Evolutionary conservation across 2,113 vertebrate genomes (phyloP).

Genomic region (Sciurus niger): DNA sequence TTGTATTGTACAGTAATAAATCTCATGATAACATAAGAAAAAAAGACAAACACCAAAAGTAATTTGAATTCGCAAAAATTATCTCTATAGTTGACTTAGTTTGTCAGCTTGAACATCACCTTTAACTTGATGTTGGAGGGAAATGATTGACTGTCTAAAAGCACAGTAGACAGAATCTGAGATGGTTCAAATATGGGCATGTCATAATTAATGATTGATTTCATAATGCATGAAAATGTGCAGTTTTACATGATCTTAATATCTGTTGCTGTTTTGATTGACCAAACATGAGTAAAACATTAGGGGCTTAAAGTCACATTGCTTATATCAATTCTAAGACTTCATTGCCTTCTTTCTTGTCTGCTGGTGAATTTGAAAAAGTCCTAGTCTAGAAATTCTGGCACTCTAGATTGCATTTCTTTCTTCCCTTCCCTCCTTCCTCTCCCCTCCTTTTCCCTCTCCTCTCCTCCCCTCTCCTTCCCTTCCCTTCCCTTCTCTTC

Average conservation of each 20-base stretch:
- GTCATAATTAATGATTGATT: neutral
- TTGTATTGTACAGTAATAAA: neutral
- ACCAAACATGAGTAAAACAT: neutral
- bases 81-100: neutral
- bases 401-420: neutral
- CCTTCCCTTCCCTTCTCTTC: no score
- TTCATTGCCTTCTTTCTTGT: neutral
- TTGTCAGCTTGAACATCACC: neutral
- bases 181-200: neutral
- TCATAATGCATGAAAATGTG: neutral
- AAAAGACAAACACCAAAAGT: neutral
- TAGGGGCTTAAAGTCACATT: neutral
- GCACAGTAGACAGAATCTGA: neutral
- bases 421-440: no score
- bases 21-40: neutral
- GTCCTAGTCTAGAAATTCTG: neutral
- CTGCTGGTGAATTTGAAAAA: neutral
- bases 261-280: neutral
- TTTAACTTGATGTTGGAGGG: neutral
- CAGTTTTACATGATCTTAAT: neutral
- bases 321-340: neutral
- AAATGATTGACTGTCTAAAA: neutral
- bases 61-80: neutral
- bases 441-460: no score
- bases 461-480: accelerated